These are phyloP conservation scores for Sesamia inferens DNA, from an alignment of 2,888 invertebrate genomes.

Conservation along the genomic window DNA sequence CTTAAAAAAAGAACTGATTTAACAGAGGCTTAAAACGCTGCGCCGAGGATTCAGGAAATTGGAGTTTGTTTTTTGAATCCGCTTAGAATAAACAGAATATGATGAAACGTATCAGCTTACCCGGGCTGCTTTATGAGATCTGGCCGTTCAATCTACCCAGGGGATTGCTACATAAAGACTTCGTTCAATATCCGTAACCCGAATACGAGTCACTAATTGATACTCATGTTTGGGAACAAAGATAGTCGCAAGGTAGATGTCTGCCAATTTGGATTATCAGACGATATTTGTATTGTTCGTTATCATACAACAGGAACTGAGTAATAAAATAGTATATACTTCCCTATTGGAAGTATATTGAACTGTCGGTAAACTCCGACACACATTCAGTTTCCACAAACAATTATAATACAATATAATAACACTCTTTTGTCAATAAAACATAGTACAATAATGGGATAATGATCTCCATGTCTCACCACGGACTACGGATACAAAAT, in stretches of 20 bases:
- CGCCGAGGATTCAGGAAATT: constrained; percentile 51
- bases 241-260: background rate
- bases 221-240: constrained; percentile 16
- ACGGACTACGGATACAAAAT: background rate
- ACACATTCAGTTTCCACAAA: background rate
- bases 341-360: background rate
- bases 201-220: constrained; percentile 46
- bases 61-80: constrained; percentile 43
- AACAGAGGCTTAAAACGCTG: constrained; percentile 30
- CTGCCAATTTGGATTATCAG: background rate
- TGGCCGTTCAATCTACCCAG: constrained; percentile 35
- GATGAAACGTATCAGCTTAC: constrained; percentile 46
- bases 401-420: background rate
- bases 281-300: background rate
- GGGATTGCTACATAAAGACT: constrained; percentile 39
- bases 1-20: constrained; percentile 33
- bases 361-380: background rate
- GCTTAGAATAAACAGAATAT: constrained; percentile 50
- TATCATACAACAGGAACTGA: background rate
- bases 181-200: constrained; percentile 21
- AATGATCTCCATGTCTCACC: background rate
- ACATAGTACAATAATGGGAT: background rate
- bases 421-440: background rate
- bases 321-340: background rate
- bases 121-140: constrained; percentile 40